Conservation (phyloP, 2,888 invertebrate species). For the Calephelis perditalis region DNA sequence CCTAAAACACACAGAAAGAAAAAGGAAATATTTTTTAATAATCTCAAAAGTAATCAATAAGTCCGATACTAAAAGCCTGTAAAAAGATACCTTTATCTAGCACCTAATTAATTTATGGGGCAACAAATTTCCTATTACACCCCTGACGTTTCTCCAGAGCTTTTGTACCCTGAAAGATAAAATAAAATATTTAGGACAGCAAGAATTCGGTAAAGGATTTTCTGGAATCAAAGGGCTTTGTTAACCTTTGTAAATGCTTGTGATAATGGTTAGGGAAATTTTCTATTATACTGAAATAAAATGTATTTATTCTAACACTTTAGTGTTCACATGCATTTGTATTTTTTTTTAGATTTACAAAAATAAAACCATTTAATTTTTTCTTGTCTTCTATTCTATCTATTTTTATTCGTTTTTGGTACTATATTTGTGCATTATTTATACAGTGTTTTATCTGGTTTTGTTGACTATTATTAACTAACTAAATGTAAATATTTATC, state of each 20-base stretch:
- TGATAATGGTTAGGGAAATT: conserved; percentile 4
- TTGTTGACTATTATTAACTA: too few relatives aligned
- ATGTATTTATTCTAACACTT: not conserved
- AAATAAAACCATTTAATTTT: too few relatives aligned
- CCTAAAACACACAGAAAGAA: too few relatives aligned
- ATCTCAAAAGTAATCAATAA: too few relatives aligned
- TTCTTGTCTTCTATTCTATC: too few relatives aligned
- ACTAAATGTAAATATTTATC: too few relatives aligned
- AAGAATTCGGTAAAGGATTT: conserved; percentile 8
- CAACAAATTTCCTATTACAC: conserved; percentile 11
- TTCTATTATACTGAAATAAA: not conserved
- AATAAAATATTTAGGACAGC: conserved; percentile 9
- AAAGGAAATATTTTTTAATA: too few relatives aligned
- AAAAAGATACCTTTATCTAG: not conserved
- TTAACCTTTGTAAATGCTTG: conserved; percentile 4
- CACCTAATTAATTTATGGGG: conserved; percentile 8
- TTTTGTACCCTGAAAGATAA: conserved; percentile 9
- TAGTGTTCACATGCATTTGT: too few relatives aligned
- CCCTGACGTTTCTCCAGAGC: conserved; percentile 1
- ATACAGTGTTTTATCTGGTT: too few relatives aligned
- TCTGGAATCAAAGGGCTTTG: conserved; percentile 10
- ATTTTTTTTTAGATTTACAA: too few relatives aligned
- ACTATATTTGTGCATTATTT: too few relatives aligned
- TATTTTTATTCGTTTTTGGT: too few relatives aligned
- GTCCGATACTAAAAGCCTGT: not conserved